Evolutionary conservation across 2,888 invertebrate genomes (phyloP), one percentile per base, ranked within the genome.

Genomic region (Leptinotarsa peninsularis): DNA sequence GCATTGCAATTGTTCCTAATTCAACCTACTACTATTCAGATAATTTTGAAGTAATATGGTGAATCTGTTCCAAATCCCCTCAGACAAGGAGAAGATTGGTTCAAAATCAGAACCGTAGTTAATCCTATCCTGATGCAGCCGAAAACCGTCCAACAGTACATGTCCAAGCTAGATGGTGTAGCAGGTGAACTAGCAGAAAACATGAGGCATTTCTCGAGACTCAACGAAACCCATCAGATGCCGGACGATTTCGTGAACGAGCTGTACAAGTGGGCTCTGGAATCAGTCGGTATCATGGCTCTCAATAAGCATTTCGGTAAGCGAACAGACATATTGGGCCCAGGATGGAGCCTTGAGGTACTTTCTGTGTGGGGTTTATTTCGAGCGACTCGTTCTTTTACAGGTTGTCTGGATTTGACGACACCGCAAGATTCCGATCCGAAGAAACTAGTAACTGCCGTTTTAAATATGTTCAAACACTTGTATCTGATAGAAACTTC

Each of bases 191-290:
- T 87, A 43, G 71, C 86, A 4, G 15, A 23, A 18, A 58, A 58
- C 21, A 58, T 58, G 14, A 58, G 27, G 23, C 73, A 77, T 72
- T 67, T 74, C 63, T 80, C 58, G 15, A 72, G 74, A 58, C 14
- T 23, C 23, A 67, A 76, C 66, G 72, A 78, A 43, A 78, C 79
- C 66, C 75, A 79, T 66, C 82, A 85, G 80, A 84, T 85, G 84
- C 85, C 85, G 1, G 79, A 71, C 4, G 80, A 92, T 81, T 90
- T 93, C 68, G 85, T 87, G 49, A 85, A 88, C 18, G 91, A 92
- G 86, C 85, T 92, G 43, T 90, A 90, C 52, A 92, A 91, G 84
- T 93, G 92, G 91, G 90, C 92, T 2, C 84, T 93, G 68, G 93
- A 93, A 87, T 91, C 90, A 0, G 88, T 50, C 4, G 86, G 86